Evolutionary conservation across 2,113 vertebrate species (phyloP), one percentile per base, ranked within the genome.

Genomic region (Poeciliopsis occidentalis): DNA sequence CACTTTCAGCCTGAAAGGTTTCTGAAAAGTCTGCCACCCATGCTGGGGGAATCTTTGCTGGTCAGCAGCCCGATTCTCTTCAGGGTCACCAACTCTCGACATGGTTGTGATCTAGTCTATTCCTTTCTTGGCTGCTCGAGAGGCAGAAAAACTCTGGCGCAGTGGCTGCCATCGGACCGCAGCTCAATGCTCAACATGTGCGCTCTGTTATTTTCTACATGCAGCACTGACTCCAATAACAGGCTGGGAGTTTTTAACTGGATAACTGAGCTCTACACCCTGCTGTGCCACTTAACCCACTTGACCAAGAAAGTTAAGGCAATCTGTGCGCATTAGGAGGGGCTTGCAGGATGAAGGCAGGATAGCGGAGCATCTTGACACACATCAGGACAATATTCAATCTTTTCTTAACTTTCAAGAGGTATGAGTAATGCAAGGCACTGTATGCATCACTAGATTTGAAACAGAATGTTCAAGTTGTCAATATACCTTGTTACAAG

Each of bases 201-300:
- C 39, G 69, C 84, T 65, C 78, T 87, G 83, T 87, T 83, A 84
- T 76, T 91, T 88, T 67, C 81, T 76, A 69, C 77, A 74, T 12
- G 34, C 75, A 71, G 79, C 62, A 17, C 71, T 67, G 69, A 82
- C 44, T 17, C 79, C 76, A 82, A 69, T 60, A 60, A 80, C 78
- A 65, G 64, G 64, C 34, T 24, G 0, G 5, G 17, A 57, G 5
- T 69, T 79, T 60, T 84, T 73, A 73, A 83, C 69, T 29, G 73
- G 62, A 64, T 67, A 71, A 68, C 76, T 74, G 80, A 78, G 65
- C 69, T 47, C 64, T 62, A n/a, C 78, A 4, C 60, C 84, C 80
- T 60, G 80, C 86, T 74, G 87, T 12, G 71, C 75, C 82, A 85
- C 89, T 89, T 89, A 81, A 84, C 75, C 75, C 83, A 81, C 77